Evolutionary conservation across 2,113 vertebrate genomes (phyloP), one percentile per base, ranked within the genome.

Genomic region (Scolopax mira): DNA sequence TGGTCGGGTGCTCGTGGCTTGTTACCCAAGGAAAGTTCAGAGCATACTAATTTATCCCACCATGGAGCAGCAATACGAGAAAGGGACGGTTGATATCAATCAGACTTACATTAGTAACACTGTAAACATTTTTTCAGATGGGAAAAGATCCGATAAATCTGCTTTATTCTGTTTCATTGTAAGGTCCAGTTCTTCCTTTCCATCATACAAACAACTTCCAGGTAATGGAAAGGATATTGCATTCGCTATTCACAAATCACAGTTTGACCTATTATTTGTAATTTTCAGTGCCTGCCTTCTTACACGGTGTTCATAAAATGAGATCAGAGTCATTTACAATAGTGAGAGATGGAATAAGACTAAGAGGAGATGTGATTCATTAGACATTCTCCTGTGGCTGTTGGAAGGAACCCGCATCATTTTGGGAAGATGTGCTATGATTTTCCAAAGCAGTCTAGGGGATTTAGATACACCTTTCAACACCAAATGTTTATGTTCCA

Each of bases 251-350:
- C 95, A 96, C 90, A 96, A 95, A 95, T 91, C 94, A 96, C 85
- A 46, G 67, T 88, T 93, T 88, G 90, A 83, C 75, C 90, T 93
- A 84, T 95, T 96, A 96, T 95, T 97, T 93, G 88, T 94, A 86
- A 95, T 96, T 94, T 96, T 96, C 79, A 49, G 79, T 92, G 88
- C 88, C 88, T 97, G 77, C 90, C 72, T 95, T 86, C 93, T 92
- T 93, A 90, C 35, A 48, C 7, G 4, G 79, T 80, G 60, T 88
- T 96, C 88, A 79, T 90, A 90, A 92, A 97, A 91, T 25, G 90
- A 93, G 88, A 93, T 93, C 90, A 90, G 77, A 88, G 79, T 83
- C 85, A 96, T 95, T 96, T 94, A 88, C 85, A 84, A 51, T 52
- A 74, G 79, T 84, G 82, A 94, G 86, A 94, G 81, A 90, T 71